Conservation (phyloP, 2,888 invertebrate genomes). For the Nasonovia ribisnigri region DNA sequence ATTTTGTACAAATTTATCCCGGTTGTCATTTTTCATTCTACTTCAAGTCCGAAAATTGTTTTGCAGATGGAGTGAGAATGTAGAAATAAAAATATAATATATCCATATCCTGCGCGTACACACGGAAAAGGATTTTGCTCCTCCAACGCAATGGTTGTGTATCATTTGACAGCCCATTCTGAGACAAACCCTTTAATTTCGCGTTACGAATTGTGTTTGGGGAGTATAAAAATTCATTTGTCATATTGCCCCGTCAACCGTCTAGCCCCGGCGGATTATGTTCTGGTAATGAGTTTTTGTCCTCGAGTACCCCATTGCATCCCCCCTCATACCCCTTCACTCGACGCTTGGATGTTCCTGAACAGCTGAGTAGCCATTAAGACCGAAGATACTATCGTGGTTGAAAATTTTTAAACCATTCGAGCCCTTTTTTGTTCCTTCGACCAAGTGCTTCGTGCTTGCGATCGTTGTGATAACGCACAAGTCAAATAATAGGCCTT, state of each 20-base stretch:
- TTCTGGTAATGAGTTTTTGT: constrained; percentile 63
- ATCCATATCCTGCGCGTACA: neutral
- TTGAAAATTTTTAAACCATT: constrained; percentile 57
- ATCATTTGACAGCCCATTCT: constrained; percentile 57
- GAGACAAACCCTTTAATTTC: constrained; percentile 62
- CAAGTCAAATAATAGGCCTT: constrained; percentile 51
- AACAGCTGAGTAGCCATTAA: constrained; percentile 51
- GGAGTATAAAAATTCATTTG: constrained; percentile 64
- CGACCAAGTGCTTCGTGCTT: constrained; percentile 59
- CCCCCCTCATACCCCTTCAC: neutral
- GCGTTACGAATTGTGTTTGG: constrained; percentile 61
- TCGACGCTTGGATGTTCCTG: constrained; percentile 25
- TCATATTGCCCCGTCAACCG: constrained; percentile 60
- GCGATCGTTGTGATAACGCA: constrained; percentile 52
- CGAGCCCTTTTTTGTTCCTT: constrained; percentile 37
- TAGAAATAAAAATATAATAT: constrained; percentile 36
- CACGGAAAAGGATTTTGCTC: constrained; percentile 38
- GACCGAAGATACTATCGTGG: constrained; percentile 54
- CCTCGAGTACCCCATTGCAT: neutral
- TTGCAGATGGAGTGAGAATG: neutral
- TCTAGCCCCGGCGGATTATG: constrained; percentile 51
- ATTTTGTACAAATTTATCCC: constrained; percentile 48
- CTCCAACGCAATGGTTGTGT: constrained; percentile 29
- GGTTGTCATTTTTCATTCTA: constrained; percentile 53
- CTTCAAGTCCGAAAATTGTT: constrained; percentile 50